Evolutionary conservation across 2,888 invertebrate genomes (phyloP).

Genomic region (Ophioninae sp.): DNA sequence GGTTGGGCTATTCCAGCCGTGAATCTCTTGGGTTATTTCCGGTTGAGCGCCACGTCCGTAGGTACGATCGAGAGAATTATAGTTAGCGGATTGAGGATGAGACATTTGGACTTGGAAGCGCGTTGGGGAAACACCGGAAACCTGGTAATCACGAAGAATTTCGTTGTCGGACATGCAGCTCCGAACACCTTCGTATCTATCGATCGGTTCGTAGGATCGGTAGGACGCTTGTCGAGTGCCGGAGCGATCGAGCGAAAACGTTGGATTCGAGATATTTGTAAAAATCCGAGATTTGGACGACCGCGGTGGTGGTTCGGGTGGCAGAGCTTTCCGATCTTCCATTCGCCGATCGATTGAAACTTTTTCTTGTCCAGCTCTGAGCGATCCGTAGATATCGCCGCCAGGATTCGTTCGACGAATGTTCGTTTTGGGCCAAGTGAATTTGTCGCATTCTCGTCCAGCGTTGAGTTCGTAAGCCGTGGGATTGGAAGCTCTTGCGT

Average conservation of each 20-base stretch:
- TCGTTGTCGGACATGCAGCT: slow-evolving; percentile 59
- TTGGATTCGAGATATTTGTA: slow-evolving; percentile 45
- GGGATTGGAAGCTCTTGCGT: not conserved
- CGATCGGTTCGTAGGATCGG: slow-evolving; percentile 5
- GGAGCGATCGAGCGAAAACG: slow-evolving; percentile 13
- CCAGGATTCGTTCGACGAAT: slow-evolving; percentile 6
- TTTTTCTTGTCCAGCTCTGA: slow-evolving; percentile 4
- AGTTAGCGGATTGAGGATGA: slow-evolving; percentile 12
- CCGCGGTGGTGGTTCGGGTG: slow-evolving; percentile 92
- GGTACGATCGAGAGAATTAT: slow-evolving; percentile 51
- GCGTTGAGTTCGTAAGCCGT: slow-evolving; percentile 31
- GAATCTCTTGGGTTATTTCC: not conserved
- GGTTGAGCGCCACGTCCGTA: not conserved
- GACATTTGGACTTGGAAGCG: not conserved
- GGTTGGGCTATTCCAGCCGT: slow-evolving; percentile 20
- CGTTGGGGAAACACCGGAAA: slow-evolving; percentile 1
- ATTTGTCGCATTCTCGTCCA: slow-evolving; percentile 39
- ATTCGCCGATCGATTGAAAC: not conserved
- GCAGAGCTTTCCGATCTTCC: slow-evolving; percentile 76
- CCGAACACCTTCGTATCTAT: not conserved
- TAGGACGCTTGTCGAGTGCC: not conserved
- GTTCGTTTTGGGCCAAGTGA: slow-evolving; percentile 31
- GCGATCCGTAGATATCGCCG: slow-evolving; percentile 41
- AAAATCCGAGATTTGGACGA: slow-evolving; percentile 82
- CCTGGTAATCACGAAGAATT: not conserved